Conservation (phyloP, 2,888 invertebrate species). For the Brenthis daphne region DNA sequence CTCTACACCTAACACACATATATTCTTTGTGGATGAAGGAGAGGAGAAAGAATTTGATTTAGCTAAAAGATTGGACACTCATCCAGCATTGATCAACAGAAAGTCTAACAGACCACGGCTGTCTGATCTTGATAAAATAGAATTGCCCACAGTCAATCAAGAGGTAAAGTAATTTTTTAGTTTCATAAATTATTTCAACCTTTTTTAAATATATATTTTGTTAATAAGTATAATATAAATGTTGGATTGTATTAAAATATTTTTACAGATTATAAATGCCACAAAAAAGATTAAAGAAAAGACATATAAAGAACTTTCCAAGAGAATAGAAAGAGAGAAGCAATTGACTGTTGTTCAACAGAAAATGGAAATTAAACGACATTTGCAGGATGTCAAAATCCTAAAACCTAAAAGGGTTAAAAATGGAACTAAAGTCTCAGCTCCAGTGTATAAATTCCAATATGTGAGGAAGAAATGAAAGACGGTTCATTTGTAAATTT, state of each 20-base stretch:
- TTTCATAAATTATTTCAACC: too few species aligned
- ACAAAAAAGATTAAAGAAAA: slow-evolving; percentile 83
- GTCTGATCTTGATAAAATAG: slow-evolving; percentile 79
- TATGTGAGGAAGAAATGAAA: slow-evolving; percentile 90
- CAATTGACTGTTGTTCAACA: slow-evolving; percentile 88
- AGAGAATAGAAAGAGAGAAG: slow-evolving; percentile 89
- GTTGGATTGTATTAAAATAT: slow-evolving; percentile 1
- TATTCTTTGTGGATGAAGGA: slow-evolving; percentile 88
- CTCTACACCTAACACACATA: slow-evolving; percentile 87
- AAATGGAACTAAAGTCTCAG: slow-evolving; percentile 84
- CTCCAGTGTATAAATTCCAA: slow-evolving; percentile 91
- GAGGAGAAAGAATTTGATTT: slow-evolving; percentile 85
- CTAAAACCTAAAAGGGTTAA: slow-evolving; percentile 85
- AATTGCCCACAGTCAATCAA: slow-evolving; percentile 83
- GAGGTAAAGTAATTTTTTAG: slow-evolving; percentile 55
- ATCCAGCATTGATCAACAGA: slow-evolving; percentile 86
- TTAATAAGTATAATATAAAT: neutral
- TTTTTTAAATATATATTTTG: neutral
- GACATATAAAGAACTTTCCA: slow-evolving; percentile 87
- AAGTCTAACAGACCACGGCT: slow-evolving; percentile 87
- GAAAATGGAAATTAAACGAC: slow-evolving; percentile 88
- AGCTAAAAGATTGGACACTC: slow-evolving; percentile 87
- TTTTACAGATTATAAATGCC: slow-evolving; percentile 62
- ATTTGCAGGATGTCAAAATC: slow-evolving; percentile 84
- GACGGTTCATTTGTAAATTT: slow-evolving; percentile 22